Evolutionary conservation across 2,797 vertebrate species (phyloP), one percentile per base, ranked within the genome.

Genomic region (Macrochelys suwanniensis): DNA sequence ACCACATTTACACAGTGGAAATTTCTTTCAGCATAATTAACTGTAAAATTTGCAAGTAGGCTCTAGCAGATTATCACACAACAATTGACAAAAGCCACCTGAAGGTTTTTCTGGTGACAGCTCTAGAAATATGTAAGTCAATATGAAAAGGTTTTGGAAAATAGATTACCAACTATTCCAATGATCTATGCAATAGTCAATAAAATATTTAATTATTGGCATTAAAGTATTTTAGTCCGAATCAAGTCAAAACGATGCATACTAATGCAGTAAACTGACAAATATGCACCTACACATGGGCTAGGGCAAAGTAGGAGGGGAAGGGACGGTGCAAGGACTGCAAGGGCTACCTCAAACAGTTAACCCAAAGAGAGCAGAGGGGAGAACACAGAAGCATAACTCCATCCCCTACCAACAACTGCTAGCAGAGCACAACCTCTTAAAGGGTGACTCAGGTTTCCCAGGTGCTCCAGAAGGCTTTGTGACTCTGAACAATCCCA

Each of bases 331-430:
- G 74, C 80, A 85, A 2, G 3, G n/a, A 71, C 82, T 84, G 86
- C 95, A 95, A 94, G 96, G 59, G 50, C 86, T 84, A 37, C 11
- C 88, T 57, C 2, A 47, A 82, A 89, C 16, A 82, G 78, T 89
- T 59, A 85, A 45, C n/a, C 49, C 11, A 4, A 1, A 1, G 1
- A 65, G 82, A 65, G 91, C 80, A 79, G 84, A 84, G 26, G 82
- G 26, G 87, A 79, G 93, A 80, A 74, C 92, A 85, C 57, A 4
- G 13, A 4, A 82, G 78, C 65, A 91, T 77, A 37, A 9, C 5
- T 11, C 42, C 53, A 33, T 23, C 23, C 74, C 76, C 23, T 17
- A 16, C 6, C 37, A 77, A 31, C 56, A 45, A 49, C 56, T 50
- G 42, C 65, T 42, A 31, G 19, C 26, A 37, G 37, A 21, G 49